These are phyloP conservation scores for Tinea semifulvella DNA, from an alignment of 2,888 invertebrate genomes.

Conservation along the genomic window DNA sequence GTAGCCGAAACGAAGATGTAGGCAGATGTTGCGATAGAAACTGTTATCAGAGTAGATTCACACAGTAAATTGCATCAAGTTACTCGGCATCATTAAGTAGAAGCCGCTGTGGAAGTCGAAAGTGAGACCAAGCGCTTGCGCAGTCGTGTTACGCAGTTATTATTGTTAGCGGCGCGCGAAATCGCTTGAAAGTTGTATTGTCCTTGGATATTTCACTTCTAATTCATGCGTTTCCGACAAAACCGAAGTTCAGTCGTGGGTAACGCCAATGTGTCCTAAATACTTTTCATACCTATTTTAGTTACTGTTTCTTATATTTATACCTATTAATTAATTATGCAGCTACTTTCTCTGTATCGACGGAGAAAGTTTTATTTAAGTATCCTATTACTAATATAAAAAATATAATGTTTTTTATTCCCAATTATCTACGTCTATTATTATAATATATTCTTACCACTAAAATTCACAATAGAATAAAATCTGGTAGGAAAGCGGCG, in stretches of 20 bases:
- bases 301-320: no score
- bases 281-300: background rate
- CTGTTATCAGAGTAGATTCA: slow-evolving; percentile 7
- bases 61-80: slow-evolving; percentile 7
- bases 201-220: slow-evolving; percentile 66
- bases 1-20: slow-evolving; percentile 1
- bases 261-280: background rate
- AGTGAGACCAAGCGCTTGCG: slow-evolving; percentile 55
- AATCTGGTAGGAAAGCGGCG: background rate
- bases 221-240: slow-evolving; percentile 60
- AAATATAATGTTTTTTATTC: background rate
- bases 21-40: background rate
- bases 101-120: slow-evolving; percentile 41
- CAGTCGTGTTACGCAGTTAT: slow-evolving; percentile 63
- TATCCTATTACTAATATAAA: no score
- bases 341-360: background rate
- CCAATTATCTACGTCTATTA: background rate
- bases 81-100: slow-evolving; percentile 7
- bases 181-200: slow-evolving; percentile 66
- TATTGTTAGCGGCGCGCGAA: slow-evolving; percentile 64
- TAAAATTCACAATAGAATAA: background rate
- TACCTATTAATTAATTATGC: no score
- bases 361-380: slow-evolving; percentile 1
- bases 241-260: slow-evolving; percentile 48
- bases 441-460: slow-evolving; percentile 1